phyloP scores from a whole-genome alignment of 1,140 invertebrate species.

The Druon quercuslanigerum region DNA sequence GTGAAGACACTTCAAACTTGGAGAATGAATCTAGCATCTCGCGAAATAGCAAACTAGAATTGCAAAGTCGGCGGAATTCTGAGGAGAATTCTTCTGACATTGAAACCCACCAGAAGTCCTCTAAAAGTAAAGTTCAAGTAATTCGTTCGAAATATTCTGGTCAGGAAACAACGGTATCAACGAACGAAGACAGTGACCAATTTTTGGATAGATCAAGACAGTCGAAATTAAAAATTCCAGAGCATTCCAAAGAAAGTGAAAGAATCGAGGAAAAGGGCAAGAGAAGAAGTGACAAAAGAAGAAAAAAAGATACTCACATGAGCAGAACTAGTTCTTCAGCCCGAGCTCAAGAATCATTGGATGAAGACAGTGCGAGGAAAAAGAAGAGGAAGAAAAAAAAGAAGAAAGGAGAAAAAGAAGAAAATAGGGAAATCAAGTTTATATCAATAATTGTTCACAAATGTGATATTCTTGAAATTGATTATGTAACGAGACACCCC shows the following conservation, averaged over 20 bases:
- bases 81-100: conserved; percentile 15
- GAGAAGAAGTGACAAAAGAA: conserved; percentile 6
- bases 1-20: conserved; percentile 17
- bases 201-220: conserved; percentile 27
- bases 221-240: background rate
- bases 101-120: conserved; percentile 18
- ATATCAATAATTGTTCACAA: conserved; percentile 65
- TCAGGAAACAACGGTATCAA: conserved; percentile 43
- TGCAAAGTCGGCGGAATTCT: conserved; percentile 21
- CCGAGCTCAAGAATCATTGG: conserved; percentile 34
- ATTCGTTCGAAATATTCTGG: conserved; percentile 37
- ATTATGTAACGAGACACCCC: conserved; percentile 67
- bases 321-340: conserved; percentile 44
- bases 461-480: conserved; percentile 62
- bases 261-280: conserved; percentile 35
- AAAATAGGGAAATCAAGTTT: conserved; percentile 51
- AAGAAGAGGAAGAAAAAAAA: conserved; percentile 34
- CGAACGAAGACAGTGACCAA: conserved; percentile 38
- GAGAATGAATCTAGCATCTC: conserved; percentile 17
- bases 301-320: conserved; percentile 42
- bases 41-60: conserved; percentile 10
- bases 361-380: conserved; percentile 23
- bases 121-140: conserved; percentile 36
- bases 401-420: conserved; percentile 48
- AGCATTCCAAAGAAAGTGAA: background rate